Evolutionary conservation across 2,797 vertebrate genomes (phyloP), one percentile per base, ranked within the genome.

Genomic region (Notamacropus eugenii): DNA sequence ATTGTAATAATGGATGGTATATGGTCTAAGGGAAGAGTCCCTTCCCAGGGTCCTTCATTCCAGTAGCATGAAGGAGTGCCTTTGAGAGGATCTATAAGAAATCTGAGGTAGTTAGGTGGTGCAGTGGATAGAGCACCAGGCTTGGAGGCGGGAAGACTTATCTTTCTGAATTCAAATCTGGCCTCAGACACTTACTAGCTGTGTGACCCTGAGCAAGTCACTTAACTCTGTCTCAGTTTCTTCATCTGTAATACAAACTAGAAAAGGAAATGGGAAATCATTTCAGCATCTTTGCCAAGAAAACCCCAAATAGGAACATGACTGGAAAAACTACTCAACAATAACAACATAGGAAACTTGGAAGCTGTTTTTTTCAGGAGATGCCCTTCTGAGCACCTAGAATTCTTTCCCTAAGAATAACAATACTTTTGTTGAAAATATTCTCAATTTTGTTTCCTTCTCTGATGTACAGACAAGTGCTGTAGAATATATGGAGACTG

Each of bases 381-480:
- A 56, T 52, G 9, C 58, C n/a, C 0, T 6, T 93, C 55, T 55
- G 59, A 91, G 29, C 57, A 27, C 91, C 54, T 92, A 58, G 59
- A 96, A 94, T 91, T 29, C 59, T 27, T 28, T 55, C 6, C 56
- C 40, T 58, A 50, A 54, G 40, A 22, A 91, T 10, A 93, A 46
- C 40, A 27, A 46, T 31, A 40, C 1, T 50, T 57, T 34, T n/a
- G 12, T 57, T 87, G 91, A 91, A 93, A 93, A 22, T 56, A 67
- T 29, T 46, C n/a, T 56, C 11, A 29, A 92, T 94, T 95, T 93
- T 90, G 54, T 94, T 96, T 95, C 91, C 91, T 54, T 93, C 59
- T 92, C 90, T 92, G 55, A 92, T 57, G 94, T 59, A 27, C 1
- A 82, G 92, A 91, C n/a, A 62, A 93, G 82, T 52, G 93, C 87